These are phyloP conservation scores for Anser brachyrhynchus DNA, from an alignment of 2,113 vertebrate genomes.

Conservation along the genomic window DNA sequence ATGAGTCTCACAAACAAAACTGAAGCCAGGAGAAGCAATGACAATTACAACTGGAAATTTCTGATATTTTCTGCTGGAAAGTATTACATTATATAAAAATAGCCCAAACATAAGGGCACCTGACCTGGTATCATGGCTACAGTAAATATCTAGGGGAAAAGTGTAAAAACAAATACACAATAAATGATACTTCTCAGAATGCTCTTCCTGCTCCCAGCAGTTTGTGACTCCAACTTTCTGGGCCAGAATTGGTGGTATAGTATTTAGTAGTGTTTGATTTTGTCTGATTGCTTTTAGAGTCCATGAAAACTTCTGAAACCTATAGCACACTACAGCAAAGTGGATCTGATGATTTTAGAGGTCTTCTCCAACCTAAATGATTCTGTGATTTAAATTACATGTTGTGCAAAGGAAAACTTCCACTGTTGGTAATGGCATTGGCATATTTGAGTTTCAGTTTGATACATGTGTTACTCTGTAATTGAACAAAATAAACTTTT, in stretches of 20 bases:
- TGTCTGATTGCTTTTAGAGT: background rate
- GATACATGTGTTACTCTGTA: background rate
- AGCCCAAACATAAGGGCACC: background rate
- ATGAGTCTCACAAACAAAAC: background rate
- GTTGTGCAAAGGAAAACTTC: background rate
- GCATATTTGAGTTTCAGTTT: background rate
- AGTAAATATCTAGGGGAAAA: background rate
- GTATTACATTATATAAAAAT: background rate
- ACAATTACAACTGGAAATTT: background rate
- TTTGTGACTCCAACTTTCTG: background rate
- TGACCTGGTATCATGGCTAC: background rate
- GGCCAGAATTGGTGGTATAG: background rate
- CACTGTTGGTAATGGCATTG: background rate
- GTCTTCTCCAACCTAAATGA: too few species aligned
- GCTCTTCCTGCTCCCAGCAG: background rate
- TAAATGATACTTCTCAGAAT: background rate
- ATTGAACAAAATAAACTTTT: background rate
- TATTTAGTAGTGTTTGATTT: background rate
- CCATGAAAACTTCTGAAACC: background rate
- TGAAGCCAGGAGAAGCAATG: background rate
- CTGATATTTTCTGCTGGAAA: background rate
- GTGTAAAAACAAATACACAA: background rate
- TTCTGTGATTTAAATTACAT: background rate
- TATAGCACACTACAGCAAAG: background rate
- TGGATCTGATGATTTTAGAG: too few species aligned